Evolutionary conservation across 1,140 invertebrate species (phyloP), one percentile per base, ranked within the genome.

Genomic region (Anastatus disparis): DNA sequence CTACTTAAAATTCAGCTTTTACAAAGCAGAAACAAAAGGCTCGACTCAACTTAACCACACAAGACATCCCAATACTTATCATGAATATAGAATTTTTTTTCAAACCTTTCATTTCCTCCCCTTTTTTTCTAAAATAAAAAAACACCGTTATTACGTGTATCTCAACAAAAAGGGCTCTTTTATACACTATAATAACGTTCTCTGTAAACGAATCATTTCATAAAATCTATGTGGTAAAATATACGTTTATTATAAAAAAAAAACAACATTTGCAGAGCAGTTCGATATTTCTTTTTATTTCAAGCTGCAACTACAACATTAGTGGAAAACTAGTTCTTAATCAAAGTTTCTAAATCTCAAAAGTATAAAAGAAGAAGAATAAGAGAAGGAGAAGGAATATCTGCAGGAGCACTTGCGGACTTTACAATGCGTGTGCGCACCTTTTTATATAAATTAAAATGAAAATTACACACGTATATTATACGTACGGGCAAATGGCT

Each of bases 291-390:
- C n/a, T n/a, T n/a, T n/a, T n/a, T n/a, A n/a, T n/a, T n/a, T n/a
- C n/a, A n/a, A 35, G 31, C 4, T 6, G 31, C 10, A 35, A 35
- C 31, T 35, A 6, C 4, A 4, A 35, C 31, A 10, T 10, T 4
- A 35, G 24, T 17, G 42, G 44, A 48, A 48, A 38, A 64, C 46
- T 38, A 50, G 31, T 42, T 55, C 50, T n/a, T 42, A 65, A 55
- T 65, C 63, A 20, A 13, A 13, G 8, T 55, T 65, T 65, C 35
- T 40, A 55, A 55, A 65, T 65, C 63, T 65, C 63, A 27, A 9
- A 7, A 13, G 10, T 1, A 6, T 13, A 2, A 40, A 17, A 35
- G 55, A 58, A 40, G 35, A 35, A 29, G 55, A n/a, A 17, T 35
- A 20, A 27, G 35, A 59, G 42, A 35, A 61, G n/a, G 12, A 10